Base-by-base conservation (phyloP, 2,113 vertebrate genomes). In the Gymnocephalus cernua region DNA sequence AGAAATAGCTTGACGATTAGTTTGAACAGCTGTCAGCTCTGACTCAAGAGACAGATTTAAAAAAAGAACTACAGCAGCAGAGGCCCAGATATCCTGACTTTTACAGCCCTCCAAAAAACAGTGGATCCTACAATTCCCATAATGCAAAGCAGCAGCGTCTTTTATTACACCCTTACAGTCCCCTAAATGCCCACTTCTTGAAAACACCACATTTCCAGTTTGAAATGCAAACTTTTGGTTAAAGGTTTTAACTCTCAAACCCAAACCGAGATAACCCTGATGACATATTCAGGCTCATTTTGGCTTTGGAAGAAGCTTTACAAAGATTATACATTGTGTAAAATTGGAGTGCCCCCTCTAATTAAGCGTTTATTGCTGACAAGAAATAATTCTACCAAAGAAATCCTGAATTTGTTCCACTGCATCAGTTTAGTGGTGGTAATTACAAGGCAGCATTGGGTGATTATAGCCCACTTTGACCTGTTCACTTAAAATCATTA, bases 381-480 rank as follows among this genome's bases (percentile, higher is more conserved):
- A 45, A n/a, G 32, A 64, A 54, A 54, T n/a, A 45, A 50, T 56
- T 69, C 16, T 11, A 15, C 54, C 10, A 29, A 83, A 65, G 29
- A 25, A 53, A n/a, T 3, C 35, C 14, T 53, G 38, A 10, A 16
- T 73, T 77, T 83, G 41, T 61, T 81, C 35, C 8, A 2, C 25
- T 65, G 59, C 19, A 61, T 51, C 44, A 63, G 62, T 64, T 66
- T 80, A 58, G 23, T 62, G 54, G 10, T 62, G 56, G 32, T 77
- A 38, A 81, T 56, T 74, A 78, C 75, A 64, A 63, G 13, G 38
- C 68, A 56, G 66, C 68, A 56, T 61, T 0, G 14, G 62, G 45
- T 65, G 73, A 77, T 80, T 45, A 68, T 18, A 68, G 66, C 50
- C 50, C 35, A 73, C 65, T 76, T 79, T 51, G 50, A 62, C 51